Percentiles rank a stretch among this genome's conserved stretches.
These are phyloP conservation scores for Diplogasteroides magnus DNA, from an alignment of 1,140 invertebrate genomes.

Conservation along the genomic window DNA sequence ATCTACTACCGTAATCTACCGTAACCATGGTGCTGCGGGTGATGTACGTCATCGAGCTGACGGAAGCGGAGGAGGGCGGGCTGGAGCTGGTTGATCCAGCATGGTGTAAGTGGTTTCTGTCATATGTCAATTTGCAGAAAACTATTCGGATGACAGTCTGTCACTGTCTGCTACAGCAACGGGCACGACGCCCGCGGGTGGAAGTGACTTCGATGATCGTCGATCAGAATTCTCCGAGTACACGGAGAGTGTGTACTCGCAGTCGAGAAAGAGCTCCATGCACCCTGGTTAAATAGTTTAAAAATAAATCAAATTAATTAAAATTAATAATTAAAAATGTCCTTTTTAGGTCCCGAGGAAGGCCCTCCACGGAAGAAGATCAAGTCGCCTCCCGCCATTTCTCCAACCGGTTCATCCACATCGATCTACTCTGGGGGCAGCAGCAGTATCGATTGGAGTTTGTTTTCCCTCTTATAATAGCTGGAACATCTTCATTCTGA, in stretches of 20 bases:
- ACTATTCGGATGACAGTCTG: conserved; percentile 11
- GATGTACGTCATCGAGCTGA: conserved; percentile 52
- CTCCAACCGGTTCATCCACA: conserved; percentile 52
- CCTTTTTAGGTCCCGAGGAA: conserved; percentile 52
- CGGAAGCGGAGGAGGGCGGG: conserved; percentile 52
- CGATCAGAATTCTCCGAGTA: conserved; percentile 51
- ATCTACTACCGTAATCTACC: not conserved
- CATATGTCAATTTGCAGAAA: conserved; percentile 29
- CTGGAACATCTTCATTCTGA: no score
- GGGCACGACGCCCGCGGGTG: conserved; percentile 28
- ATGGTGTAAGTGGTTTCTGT: conserved; percentile 49
- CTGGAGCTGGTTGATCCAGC: conserved; percentile 54
- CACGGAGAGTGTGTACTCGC: conserved; percentile 25
- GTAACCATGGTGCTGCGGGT: conserved; percentile 45
- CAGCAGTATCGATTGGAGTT: conserved; percentile 50
- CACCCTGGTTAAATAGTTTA: conserved; percentile 4
- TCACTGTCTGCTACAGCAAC: conserved; percentile 31
- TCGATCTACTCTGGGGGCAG: conserved; percentile 50
- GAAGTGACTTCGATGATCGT: conserved; percentile 31
- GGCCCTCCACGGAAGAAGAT: conserved; percentile 54
- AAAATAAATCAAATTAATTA: not conserved
- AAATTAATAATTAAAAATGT: conserved; percentile 3
- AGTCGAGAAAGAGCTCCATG: conserved; percentile 40
- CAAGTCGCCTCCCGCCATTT: conserved; percentile 54
- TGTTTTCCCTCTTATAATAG: no score